Conservation (phyloP, 2,113 vertebrate genomes). For the Phyllopteryx taeniolatus region DNA sequence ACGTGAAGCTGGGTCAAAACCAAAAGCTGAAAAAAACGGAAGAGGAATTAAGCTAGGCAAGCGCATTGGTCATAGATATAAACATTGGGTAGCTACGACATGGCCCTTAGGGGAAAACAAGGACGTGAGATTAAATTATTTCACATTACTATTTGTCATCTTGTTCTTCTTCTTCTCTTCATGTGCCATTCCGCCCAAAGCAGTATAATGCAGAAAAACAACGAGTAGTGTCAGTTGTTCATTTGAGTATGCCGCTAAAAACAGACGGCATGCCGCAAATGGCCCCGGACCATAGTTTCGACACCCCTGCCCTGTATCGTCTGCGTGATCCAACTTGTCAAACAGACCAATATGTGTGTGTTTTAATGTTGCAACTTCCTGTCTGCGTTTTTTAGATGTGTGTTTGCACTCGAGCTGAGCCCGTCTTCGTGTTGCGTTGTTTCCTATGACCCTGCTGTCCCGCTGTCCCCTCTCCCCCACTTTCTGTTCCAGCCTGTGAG, state of each 20-base stretch:
- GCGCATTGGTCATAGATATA: no score
- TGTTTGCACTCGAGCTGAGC: not conserved
- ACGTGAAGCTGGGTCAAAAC: no score
- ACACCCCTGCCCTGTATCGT: not conserved
- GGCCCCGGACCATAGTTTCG: not conserved
- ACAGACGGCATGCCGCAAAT: not conserved
- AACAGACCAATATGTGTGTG: not conserved
- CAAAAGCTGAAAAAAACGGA: no score
- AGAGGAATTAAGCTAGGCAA: no score
- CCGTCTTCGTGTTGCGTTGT: constrained; percentile 39
- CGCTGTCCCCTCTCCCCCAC: constrained; percentile 18
- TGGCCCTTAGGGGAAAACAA: no score
- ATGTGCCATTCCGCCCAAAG: no score
- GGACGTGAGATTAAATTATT: no score
- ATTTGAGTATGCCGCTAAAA: not conserved
- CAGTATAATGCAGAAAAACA: no score
- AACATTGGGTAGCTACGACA: no score
- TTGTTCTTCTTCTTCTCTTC: no score
- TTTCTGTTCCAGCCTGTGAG: not conserved
- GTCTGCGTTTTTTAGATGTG: constrained; percentile 10
- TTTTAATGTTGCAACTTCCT: constrained; percentile 19
- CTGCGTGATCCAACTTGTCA: not conserved
- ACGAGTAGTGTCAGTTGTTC: no score
- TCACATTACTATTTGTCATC: no score
- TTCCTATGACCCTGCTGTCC: constrained; percentile 48